Evolutionary conservation across 2,888 invertebrate genomes (phyloP).

Genomic region (Tiliacea citrago): DNA sequence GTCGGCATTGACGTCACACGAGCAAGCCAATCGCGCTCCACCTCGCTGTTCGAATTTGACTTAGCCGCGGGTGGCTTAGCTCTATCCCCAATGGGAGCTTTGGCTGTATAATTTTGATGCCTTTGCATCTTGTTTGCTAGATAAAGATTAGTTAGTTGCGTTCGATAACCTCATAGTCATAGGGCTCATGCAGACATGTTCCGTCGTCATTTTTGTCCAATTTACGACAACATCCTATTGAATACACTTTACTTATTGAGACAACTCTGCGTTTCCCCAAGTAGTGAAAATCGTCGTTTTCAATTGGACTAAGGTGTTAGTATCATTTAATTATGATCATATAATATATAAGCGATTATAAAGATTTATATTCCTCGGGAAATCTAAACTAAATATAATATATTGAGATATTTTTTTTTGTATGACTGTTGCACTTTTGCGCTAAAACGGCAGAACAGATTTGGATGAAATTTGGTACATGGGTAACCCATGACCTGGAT

Average conservation of each 20-base stretch:
- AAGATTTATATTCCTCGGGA: constrained; percentile 43
- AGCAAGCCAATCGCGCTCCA: constrained; percentile 83
- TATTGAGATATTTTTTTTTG: too few species aligned
- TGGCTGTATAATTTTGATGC: constrained; percentile 70
- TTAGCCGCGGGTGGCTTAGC: constrained; percentile 80
- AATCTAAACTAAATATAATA: background rate
- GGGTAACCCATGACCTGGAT: too few species aligned
- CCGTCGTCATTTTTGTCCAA: background rate
- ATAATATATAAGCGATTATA: background rate
- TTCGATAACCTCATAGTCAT: constrained; percentile 61
- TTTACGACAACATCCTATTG: background rate
- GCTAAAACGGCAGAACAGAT: too few species aligned
- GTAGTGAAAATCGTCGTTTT: background rate
- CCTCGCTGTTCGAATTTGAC: constrained; percentile 79
- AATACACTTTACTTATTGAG: background rate
- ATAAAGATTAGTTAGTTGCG: constrained; percentile 67
- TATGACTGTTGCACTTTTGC: too few species aligned
- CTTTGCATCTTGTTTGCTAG: constrained; percentile 72
- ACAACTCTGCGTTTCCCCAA: background rate
- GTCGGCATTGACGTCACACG: constrained; percentile 90
- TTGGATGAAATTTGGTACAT: too few species aligned
- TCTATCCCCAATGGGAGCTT: constrained; percentile 78
- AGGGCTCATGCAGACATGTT: background rate
- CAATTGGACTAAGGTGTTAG: too few species aligned
- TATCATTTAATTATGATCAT: too few species aligned